phyloP scores from a whole-genome alignment of 2,888 invertebrate species.

The Sycophila texana region DNA sequence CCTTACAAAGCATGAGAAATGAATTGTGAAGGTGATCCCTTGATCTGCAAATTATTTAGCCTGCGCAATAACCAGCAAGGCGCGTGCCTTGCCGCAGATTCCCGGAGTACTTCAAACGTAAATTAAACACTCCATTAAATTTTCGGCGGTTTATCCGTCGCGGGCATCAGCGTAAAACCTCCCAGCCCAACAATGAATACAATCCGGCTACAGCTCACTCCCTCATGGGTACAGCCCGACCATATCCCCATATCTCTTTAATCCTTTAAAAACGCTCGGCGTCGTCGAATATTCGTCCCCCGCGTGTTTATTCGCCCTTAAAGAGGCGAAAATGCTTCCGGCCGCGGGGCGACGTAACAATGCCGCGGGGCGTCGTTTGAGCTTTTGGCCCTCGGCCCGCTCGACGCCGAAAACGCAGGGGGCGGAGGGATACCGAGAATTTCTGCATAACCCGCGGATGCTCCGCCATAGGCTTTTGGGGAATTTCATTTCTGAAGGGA shows the following conservation, averaged over 20 bases:
- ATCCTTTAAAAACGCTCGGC: conserved; percentile 37
- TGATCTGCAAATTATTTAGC: too few relatives aligned
- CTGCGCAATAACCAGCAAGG: too few relatives aligned
- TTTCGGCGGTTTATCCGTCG: neutral
- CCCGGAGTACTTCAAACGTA: neutral
- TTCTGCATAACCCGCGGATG: conserved; percentile 22
- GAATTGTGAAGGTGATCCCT: too few relatives aligned
- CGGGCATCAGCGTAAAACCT: neutral
- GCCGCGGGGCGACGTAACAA: conserved; percentile 52
- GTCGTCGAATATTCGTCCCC: conserved; percentile 30
- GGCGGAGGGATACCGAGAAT: conserved; percentile 13
- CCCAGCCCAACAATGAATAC: neutral
- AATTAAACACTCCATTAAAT: neutral
- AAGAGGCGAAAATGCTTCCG: conserved; percentile 67
- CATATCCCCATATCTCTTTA: conserved; percentile 31
- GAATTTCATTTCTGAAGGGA: conserved; percentile 39
- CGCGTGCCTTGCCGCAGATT: too few relatives aligned
- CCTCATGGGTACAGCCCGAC: neutral
- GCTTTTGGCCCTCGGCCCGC: conserved; percentile 49
- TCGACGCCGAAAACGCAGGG: neutral
- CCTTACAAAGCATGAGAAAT: too few relatives aligned
- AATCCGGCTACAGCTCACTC: too few relatives aligned
- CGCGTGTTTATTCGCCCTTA: conserved; percentile 66
- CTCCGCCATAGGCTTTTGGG: neutral
- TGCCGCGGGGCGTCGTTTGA: conserved; percentile 47